A percentile compares a stretch with the other conserved stretches of the same genome.
phyloP scores from a whole-genome alignment of 2,888 invertebrate genomes.

The Bedellia somnulentella region DNA sequence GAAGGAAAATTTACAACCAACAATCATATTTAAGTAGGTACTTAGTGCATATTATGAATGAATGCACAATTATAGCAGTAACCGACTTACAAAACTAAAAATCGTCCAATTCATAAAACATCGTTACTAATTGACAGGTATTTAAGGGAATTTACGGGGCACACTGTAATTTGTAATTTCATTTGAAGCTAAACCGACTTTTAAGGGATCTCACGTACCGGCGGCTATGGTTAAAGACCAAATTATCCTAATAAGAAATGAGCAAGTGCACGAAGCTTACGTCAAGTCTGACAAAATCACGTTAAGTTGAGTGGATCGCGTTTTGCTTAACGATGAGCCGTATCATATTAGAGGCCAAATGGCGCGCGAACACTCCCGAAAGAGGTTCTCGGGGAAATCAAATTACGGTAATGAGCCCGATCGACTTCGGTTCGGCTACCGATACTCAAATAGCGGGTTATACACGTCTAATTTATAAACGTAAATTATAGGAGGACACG shows the following conservation, averaged over 20 bases:
- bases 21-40: too few species aligned
- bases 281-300: conserved; percentile 34
- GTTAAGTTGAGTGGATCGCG: conserved; percentile 31
- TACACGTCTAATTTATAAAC: conserved; percentile 47
- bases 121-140: too few species aligned
- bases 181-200: too few species aligned
- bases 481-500: conserved; percentile 46
- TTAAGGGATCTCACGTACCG: conserved; percentile 23
- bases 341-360: conserved; percentile 44
- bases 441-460: conserved; percentile 52
- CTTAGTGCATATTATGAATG: too few species aligned
- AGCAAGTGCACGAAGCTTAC: conserved; percentile 50
- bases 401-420: conserved; percentile 56
- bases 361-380: conserved; percentile 25
- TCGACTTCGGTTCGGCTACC: conserved; percentile 25
- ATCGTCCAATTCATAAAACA: too few species aligned
- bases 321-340: conserved; percentile 32
- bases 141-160: too few species aligned
- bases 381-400: conserved; percentile 42
- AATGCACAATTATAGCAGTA: too few species aligned
- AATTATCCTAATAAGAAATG: conserved; percentile 52
- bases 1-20: too few species aligned
- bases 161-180: too few species aligned
- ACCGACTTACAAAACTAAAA: too few species aligned
- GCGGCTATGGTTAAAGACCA: conserved; percentile 19